A percentile compares a stretch with the other conserved stretches of the same genome.
Conservation (phyloP, 2,888 invertebrate species). For the Carterocephalus palaemon region DNA sequence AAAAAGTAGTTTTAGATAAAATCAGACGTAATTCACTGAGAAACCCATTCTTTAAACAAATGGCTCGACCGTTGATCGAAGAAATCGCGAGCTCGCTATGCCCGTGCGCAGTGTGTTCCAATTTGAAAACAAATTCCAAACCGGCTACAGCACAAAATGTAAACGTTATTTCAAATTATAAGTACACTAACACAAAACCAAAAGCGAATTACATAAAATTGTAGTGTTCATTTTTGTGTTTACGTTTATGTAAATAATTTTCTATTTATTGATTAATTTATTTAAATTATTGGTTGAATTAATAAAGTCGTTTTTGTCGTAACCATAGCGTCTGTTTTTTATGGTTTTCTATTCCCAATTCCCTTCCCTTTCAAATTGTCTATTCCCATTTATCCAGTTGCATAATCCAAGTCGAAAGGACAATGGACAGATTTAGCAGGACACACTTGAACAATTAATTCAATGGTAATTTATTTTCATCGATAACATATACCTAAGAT, state of each 20-base stretch:
- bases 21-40: constrained; percentile 5
- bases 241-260: too few relatives aligned
- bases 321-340: too few relatives aligned
- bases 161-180: too few relatives aligned
- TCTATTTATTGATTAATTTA: constrained; percentile 12
- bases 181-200: not conserved
- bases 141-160: constrained; percentile 1
- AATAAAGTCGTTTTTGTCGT: constrained; percentile 7
- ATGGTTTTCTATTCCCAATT: too few relatives aligned
- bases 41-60: constrained; percentile 5
- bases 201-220: constrained; percentile 7
- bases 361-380: too few relatives aligned
- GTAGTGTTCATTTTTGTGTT: too few relatives aligned
- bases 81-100: constrained; percentile 10
- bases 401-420: too few relatives aligned
- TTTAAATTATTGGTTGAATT: constrained; percentile 14
- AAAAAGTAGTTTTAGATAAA: constrained; percentile 3
- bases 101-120: constrained; percentile 5
- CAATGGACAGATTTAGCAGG: too few relatives aligned
- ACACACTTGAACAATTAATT: too few relatives aligned
- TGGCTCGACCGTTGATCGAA: constrained; percentile 7
- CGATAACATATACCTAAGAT: too few relatives aligned
- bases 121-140: constrained; percentile 11
- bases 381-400: too few relatives aligned
- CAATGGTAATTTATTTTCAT: too few relatives aligned